Evolutionary conservation across 2,113 vertebrate genomes (phyloP).

Genomic region (Notarius quadriscutis): DNA sequence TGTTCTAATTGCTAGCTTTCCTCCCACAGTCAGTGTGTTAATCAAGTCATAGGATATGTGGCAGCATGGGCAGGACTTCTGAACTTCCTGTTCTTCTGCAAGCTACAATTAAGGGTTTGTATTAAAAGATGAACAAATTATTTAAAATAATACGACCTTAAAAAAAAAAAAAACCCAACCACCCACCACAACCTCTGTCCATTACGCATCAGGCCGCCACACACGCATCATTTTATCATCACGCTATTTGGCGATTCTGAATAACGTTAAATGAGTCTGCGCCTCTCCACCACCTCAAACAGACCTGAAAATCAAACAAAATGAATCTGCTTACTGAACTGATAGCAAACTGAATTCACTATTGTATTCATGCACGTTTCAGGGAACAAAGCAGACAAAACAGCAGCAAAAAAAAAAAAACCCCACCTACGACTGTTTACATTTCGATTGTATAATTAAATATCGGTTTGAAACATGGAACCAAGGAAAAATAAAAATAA

Average conservation of each 20-base stretch:
- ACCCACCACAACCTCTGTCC: no score
- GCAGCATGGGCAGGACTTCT: not conserved
- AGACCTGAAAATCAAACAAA: constrained; percentile 30
- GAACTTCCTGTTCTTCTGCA: not conserved
- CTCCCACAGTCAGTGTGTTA: not conserved
- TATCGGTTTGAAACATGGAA: not conserved
- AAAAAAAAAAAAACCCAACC: no score
- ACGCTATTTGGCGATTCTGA: not conserved
- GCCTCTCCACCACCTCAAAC: constrained; percentile 7
- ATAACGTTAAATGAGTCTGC: constrained; percentile 4
- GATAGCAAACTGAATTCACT: not conserved
- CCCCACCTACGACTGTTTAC: not conserved
- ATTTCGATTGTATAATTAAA: not conserved
- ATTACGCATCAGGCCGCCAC: not conserved
- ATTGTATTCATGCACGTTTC: not conserved
- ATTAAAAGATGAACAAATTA: not conserved
- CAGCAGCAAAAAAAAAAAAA: not conserved
- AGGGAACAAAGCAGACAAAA: not conserved
- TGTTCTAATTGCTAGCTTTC: not conserved
- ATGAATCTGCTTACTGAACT: constrained; percentile 7
- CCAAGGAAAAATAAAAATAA: not conserved
- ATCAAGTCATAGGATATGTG: not conserved
- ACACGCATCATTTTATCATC: not conserved
- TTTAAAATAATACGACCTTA: not conserved
- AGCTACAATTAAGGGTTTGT: not conserved